These are phyloP conservation scores for Recurvirostra avosetta DNA, from an alignment of 2,113 vertebrate genomes.

Conservation along the genomic window DNA sequence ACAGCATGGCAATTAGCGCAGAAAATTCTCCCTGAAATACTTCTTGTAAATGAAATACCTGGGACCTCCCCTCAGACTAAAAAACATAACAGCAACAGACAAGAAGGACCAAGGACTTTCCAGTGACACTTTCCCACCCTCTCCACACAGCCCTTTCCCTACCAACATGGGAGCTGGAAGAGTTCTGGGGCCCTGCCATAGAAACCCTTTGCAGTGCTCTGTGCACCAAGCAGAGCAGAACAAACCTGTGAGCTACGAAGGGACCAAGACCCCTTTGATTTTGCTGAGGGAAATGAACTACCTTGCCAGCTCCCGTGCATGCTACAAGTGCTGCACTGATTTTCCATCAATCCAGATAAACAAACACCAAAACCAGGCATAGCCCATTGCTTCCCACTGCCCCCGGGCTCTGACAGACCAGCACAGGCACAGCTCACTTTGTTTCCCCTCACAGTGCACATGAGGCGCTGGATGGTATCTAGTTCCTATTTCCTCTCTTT, in stretches of 20 bases:
- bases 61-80: not conserved
- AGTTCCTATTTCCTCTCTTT: not conserved
- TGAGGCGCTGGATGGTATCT: not conserved
- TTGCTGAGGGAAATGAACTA: not conserved
- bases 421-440: constrained; percentile 19
- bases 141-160: not conserved
- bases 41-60: not conserved
- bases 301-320: not conserved
- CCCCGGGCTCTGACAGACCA: not conserved
- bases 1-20: not conserved
- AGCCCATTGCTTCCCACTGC: not conserved
- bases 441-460: not conserved
- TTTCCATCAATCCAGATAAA: not conserved
- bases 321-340: not conserved
- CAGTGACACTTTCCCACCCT: not conserved
- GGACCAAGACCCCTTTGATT: not conserved
- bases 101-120: not conserved
- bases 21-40: constrained; percentile 9
- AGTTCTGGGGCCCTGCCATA: not conserved
- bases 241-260: not conserved
- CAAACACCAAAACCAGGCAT: constrained; percentile 3
- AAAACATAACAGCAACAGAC: not conserved
- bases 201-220: not conserved
- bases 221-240: not conserved
- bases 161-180: not conserved